Evolutionary conservation across 2,113 vertebrate genomes (phyloP).

Genomic region (Ptychochromis oligacanthus): DNA sequence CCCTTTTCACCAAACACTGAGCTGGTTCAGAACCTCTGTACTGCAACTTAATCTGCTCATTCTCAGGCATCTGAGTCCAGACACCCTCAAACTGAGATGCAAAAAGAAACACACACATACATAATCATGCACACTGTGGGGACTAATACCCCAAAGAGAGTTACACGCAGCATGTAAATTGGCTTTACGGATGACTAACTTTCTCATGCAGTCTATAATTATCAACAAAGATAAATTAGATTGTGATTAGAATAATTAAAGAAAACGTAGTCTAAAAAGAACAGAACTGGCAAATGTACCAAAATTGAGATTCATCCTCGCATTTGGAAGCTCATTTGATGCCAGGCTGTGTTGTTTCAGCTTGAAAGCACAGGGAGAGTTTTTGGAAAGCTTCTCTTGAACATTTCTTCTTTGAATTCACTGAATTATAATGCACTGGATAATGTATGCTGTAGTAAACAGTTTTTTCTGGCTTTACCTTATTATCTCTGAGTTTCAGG

Average conservation of each 20-base stretch:
- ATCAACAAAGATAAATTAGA: slow-evolving; percentile 60
- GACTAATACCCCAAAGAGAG: slow-evolving; percentile 12
- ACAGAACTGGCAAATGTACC: slow-evolving; percentile 37
- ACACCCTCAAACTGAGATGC: slow-evolving; percentile 78
- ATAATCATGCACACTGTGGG: slow-evolving; percentile 14
- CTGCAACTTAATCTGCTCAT: slow-evolving; percentile 62
- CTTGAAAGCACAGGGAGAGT: slow-evolving; percentile 26
- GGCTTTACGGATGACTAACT: slow-evolving; percentile 55
- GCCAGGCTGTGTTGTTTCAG: slow-evolving; percentile 39
- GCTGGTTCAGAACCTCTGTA: slow-evolving; percentile 72
- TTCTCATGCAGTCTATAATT: slow-evolving; percentile 53
- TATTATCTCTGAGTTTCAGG: slow-evolving; percentile 76
- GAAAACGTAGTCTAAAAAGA: slow-evolving; percentile 45
- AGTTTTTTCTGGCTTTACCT: slow-evolving; percentile 67
- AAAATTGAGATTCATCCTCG: slow-evolving; percentile 11
- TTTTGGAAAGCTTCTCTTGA: slow-evolving; percentile 14
- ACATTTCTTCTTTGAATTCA: slow-evolving; percentile 1
- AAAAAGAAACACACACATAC: slow-evolving; percentile 66
- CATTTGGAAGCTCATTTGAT: slow-evolving; percentile 38
- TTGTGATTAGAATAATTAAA: slow-evolving; percentile 67
- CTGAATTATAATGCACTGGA: background rate
- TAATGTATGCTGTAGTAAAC: background rate
- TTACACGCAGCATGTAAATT: slow-evolving; percentile 30
- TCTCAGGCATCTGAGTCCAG: slow-evolving; percentile 75
- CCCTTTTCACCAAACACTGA: slow-evolving; percentile 46